Evolutionary conservation across 2,113 vertebrate genomes (phyloP), one percentile per base, ranked within the genome.

Genomic region (Aspidoscelis tigris): DNA sequence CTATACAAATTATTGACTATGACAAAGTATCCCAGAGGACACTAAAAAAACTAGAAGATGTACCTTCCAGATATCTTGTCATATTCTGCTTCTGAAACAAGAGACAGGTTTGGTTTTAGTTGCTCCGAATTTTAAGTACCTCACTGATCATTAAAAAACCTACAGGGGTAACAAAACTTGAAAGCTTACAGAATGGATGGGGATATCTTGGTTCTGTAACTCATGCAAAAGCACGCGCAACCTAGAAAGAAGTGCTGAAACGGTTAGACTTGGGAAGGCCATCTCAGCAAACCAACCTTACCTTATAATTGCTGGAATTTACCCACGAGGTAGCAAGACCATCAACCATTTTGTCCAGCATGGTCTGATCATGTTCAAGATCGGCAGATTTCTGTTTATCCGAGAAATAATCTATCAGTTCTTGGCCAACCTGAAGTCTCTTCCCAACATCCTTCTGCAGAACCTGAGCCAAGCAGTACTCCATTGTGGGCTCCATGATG

Each of bases 251-350:
- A 53, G 47, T 77, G 64, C 82, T 82, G 0, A 80, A 88, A 84
- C 24, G 44, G 26, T 68, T 47, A 79, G 78, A 16, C 86, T 73
- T 9, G 16, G 47, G 11, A 89, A 85, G 18, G 65, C 39, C 55
- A 82, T 79, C 71, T 76, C 74, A 74, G 14, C 55, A 55, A 75
- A 82, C 26, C 84, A 80, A 39, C 55, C 93, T 97, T 96, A 99
- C 99, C 98, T 99, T 99, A 50, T 99, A 99, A 96, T 99, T 98
- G 96, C 98, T 99, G 88, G 97, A 99, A 96, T 99, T 99, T 84
- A 99, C 98, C 99, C 98, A 99, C 84, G 97, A 98, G 87, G 97
- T 97, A 91, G 98, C 98, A 22, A 99, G 96, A 88, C 97, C 98
- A 79, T 99, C 99, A 71, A 99, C 97, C 97, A 99, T 98, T 93